A percentile compares a stretch with the other conserved stretches of the same genome.
phyloP scores from a whole-genome alignment of 2,797 vertebrate genomes.

The Myotis vivesi region DNA sequence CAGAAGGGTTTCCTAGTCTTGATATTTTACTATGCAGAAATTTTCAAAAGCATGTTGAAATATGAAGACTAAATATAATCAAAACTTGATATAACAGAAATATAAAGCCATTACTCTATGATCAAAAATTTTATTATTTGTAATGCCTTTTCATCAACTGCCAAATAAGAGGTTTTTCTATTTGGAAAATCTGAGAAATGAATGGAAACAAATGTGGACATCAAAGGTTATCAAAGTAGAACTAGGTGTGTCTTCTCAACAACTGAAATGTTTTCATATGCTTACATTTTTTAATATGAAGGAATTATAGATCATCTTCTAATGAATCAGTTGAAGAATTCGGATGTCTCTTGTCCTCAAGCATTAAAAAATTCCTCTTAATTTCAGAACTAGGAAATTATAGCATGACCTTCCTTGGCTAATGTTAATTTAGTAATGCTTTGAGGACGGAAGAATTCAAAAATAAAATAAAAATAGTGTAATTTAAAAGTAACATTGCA shows the following conservation, averaged over 20 bases:
- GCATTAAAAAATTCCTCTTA: neutral
- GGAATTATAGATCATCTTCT: neutral
- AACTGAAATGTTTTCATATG: neutral
- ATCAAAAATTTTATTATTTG: neutral
- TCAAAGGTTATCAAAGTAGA: neutral
- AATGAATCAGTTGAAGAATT: neutral
- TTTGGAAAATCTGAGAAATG: neutral
- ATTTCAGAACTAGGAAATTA: neutral
- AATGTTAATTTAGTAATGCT: neutral
- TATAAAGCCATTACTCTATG: neutral
- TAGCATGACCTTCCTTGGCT: neutral
- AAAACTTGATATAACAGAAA: slow-evolving; percentile 12
- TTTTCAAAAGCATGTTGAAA: neutral
- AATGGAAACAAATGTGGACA: neutral
- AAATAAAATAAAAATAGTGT: slow-evolving; percentile 19
- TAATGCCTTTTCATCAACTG: neutral
- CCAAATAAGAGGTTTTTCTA: neutral
- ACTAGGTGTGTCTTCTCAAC: neutral
- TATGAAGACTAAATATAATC: neutral
- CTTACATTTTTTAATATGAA: neutral
- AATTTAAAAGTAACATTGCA: neutral
- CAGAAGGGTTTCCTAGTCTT: neutral
- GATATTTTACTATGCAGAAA: slow-evolving; percentile 6
- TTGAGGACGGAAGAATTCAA: neutral
- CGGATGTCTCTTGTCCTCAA: neutral